Evolutionary conservation across 23 tunicate genomes (phyloP), one percentile per base, ranked within the genome.

Genomic region (Trididemnum miniatum): DNA sequence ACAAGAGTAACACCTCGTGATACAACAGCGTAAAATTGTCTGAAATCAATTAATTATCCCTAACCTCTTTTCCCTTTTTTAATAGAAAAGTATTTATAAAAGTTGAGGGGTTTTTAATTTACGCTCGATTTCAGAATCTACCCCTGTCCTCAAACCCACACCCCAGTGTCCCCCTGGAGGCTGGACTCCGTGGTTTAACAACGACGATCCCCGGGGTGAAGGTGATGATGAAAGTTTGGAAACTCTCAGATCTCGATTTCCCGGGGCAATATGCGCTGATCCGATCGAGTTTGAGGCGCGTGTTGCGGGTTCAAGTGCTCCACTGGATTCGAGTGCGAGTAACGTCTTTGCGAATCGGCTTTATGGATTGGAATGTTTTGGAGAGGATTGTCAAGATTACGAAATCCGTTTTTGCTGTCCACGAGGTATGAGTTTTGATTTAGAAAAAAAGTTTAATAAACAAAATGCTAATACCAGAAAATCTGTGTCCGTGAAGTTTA

Each of bases 321-420:
- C 37, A 29, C 22, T 52, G 23, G 23, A 54, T 39, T 22, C 67
- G 5, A 77, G 9, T 3, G 65, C 44, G 25, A 5, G 3, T 3
- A 77, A 77, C 31, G 49, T 77, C 2, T 20, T 77, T 31, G 44
- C 40, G 25, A 36, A 18, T 31, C 44, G 65, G 23, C 18, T 18
- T 1, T 7, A n/a, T 1, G 82, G 82, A 52, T 54, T 77, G 33
- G 67, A 57, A 29, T 77, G 82, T 67, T 20, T 3, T 29, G 82
- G 39, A 30, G 28, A 24, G 26, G 25, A 29, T 12, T 77, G 82
- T 67, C 39, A 77, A 27, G 67, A 77, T 54, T 31, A 77, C 25
- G 82, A 77, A 31, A 32, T 57, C 24, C 51, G 82, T 4, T 77
- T 77, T 27, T 77, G 82, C 38, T 77, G 82, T 51, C 67, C 82